Conservation (phyloP, 92 coral and sea anemone species). For the Isaurus tuberculatus region DNA sequence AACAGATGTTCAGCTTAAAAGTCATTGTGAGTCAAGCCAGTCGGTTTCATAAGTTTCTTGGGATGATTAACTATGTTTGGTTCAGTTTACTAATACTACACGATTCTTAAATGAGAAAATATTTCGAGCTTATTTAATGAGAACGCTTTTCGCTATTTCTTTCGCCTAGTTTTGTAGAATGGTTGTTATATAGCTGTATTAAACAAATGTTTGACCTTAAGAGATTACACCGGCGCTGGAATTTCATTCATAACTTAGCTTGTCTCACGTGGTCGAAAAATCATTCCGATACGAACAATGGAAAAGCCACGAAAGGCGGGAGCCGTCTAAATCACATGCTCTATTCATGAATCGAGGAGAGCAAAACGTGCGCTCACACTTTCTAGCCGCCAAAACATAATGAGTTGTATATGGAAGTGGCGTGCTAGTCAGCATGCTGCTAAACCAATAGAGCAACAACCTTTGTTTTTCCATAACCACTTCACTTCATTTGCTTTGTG, state of each 20-base stretch:
- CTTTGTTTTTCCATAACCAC: constrained; percentile 32
- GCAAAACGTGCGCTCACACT: constrained; percentile 80
- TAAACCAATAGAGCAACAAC: neutral
- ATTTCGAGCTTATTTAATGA: neutral
- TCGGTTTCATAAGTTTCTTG: neutral
- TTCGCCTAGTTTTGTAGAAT: neutral
- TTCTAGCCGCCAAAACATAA: constrained; percentile 87
- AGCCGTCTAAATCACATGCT: constrained; percentile 35
- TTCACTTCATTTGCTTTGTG: constrained; percentile 51
- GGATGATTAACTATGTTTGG: neutral
- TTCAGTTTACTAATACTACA: neutral
- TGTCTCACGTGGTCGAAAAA: constrained; percentile 40
- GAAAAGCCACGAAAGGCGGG: constrained; percentile 33
- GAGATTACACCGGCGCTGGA: constrained; percentile 30
- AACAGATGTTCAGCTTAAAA: neutral
- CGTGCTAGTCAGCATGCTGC: constrained; percentile 68
- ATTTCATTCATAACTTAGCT: constrained; percentile 36
- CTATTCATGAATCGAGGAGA: constrained; percentile 40
- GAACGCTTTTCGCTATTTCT: neutral
- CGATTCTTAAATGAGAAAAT: neutral
- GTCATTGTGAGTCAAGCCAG: neutral
- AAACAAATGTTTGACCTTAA: constrained; percentile 35
- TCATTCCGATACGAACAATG: constrained; percentile 52
- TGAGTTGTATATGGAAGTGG: constrained; percentile 71
- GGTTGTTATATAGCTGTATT: neutral